Evolutionary conservation across 2,888 invertebrate species (phyloP).

Genomic region (Bursaphelenchus okinawaensis): DNA sequence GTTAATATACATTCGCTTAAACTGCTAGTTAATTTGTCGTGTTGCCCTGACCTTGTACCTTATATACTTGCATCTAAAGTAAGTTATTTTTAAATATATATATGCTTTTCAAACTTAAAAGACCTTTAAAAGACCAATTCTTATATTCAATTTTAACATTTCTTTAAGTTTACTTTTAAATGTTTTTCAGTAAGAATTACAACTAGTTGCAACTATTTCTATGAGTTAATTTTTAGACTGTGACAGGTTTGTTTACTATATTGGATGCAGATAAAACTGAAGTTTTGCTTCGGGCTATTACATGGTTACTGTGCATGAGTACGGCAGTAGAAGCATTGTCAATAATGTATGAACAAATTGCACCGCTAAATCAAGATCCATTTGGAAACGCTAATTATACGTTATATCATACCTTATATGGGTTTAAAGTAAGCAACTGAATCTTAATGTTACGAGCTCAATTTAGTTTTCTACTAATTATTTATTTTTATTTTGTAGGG

Average conservation of each 20-base stretch:
- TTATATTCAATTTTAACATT: neutral
- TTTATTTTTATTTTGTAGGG: no score
- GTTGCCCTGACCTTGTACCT: conserved; percentile 65
- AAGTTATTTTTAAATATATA: neutral
- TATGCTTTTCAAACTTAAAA: neutral
- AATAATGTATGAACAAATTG: conserved; percentile 42
- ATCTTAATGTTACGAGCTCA: no score
- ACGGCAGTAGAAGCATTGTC: conserved; percentile 48
- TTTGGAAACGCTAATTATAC: conserved; percentile 50
- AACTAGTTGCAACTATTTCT: neutral
- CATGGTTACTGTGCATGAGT: conserved; percentile 49
- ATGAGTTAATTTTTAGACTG: conserved; percentile 31
- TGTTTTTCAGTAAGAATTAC: no score
- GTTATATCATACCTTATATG: conserved; percentile 42
- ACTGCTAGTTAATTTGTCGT: conserved; percentile 65
- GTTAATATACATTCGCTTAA: conserved; percentile 60
- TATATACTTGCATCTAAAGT: conserved; percentile 24
- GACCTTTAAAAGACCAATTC: neutral
- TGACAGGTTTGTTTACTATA: conserved; percentile 43
- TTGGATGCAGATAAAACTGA: conserved; percentile 48
- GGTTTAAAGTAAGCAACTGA: conserved; percentile 27
- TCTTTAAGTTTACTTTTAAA: conserved; percentile 11
- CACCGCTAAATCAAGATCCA: conserved; percentile 42
- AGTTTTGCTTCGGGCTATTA: conserved; percentile 45
- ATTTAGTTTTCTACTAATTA: no score